These are phyloP conservation scores for Muntiacus muntjak DNA, from an alignment of 2,113 vertebrate genomes.

Conservation along the genomic window DNA sequence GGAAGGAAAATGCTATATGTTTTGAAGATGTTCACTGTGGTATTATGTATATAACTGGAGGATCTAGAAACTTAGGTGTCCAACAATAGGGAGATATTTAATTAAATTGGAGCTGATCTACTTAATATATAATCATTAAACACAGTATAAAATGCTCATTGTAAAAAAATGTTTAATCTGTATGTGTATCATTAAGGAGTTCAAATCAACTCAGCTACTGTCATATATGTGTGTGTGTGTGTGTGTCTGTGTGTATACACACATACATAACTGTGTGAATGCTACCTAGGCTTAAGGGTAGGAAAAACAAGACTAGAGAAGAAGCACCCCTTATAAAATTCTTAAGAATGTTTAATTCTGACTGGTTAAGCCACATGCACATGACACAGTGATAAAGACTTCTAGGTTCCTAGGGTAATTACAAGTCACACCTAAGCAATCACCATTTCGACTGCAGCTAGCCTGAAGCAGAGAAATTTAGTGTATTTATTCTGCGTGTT, in stretches of 20 bases:
- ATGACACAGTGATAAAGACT: not conserved
- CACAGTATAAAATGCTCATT: not conserved
- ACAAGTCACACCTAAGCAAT: slow-evolving; percentile 24
- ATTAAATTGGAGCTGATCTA: not conserved
- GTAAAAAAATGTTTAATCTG: not conserved
- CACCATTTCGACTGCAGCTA: not conserved
- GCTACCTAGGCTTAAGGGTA: not conserved
- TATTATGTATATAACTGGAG: not conserved
- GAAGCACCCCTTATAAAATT: not conserved
- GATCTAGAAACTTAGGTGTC: not conserved
- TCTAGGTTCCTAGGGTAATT: slow-evolving; percentile 1
- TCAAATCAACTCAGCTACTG: not conserved
- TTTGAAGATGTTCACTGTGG: slow-evolving; percentile 22
- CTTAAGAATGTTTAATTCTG: slow-evolving; percentile 29
- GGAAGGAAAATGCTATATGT: not conserved
- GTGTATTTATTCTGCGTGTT: slow-evolving; percentile 20
- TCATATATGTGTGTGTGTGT: not conserved
- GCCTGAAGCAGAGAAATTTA: slow-evolving; percentile 48
- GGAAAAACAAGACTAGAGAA: not conserved
- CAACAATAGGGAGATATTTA: not conserved
- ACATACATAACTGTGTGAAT: not conserved
- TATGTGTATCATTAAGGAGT: not conserved
- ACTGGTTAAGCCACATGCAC: not conserved
- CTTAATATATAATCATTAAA: not conserved
- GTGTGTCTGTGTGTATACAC: not conserved